Percentiles rank a stretch among this genome's conserved stretches.
phyloP scores from a whole-genome alignment of 2,888 invertebrate species.

The Aphelenchoides bicaudatus region DNA sequence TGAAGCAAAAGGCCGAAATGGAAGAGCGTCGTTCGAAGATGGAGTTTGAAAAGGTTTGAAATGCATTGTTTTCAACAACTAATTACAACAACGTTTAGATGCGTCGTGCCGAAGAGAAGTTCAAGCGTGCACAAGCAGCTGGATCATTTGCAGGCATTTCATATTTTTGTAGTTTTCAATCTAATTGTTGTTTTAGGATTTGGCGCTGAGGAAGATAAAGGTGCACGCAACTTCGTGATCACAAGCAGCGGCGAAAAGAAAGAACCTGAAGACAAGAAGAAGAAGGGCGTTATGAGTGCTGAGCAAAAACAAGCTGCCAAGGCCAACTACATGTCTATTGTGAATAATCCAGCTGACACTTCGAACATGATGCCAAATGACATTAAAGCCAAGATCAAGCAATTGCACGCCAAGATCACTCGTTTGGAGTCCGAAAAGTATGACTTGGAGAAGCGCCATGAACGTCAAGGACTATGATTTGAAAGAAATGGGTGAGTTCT shows the following conservation, averaged over 20 bases:
- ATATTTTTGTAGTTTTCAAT: neutral
- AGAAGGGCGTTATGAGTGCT: neutral
- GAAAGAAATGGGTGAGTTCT: no score
- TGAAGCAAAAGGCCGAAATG: constrained; percentile 14
- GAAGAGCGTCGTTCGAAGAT: constrained; percentile 47
- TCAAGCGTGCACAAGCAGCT: constrained; percentile 23
- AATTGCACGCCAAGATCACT: constrained; percentile 54
- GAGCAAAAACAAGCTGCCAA: constrained; percentile 12
- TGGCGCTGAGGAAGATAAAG: neutral
- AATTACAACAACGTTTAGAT: no score
- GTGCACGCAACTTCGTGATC: constrained; percentile 1
- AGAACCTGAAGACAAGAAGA: neutral
- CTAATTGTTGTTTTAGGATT: constrained; percentile 9
- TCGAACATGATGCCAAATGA: constrained; percentile 57
- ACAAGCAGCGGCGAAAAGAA: neutral
- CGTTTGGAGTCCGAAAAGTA: constrained; percentile 60
- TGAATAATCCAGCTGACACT: constrained; percentile 53
- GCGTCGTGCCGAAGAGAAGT: constrained; percentile 60
- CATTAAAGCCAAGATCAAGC: constrained; percentile 57
- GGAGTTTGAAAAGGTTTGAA: constrained; percentile 54
- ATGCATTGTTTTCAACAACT: no score
- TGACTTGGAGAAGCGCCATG: constrained; percentile 60
- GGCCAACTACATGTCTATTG: constrained; percentile 51
- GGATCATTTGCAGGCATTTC: neutral
- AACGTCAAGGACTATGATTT: constrained; percentile 58